Evolutionary conservation across 2,113 vertebrate species (phyloP).

Genomic region (Phocoena sinus): DNA sequence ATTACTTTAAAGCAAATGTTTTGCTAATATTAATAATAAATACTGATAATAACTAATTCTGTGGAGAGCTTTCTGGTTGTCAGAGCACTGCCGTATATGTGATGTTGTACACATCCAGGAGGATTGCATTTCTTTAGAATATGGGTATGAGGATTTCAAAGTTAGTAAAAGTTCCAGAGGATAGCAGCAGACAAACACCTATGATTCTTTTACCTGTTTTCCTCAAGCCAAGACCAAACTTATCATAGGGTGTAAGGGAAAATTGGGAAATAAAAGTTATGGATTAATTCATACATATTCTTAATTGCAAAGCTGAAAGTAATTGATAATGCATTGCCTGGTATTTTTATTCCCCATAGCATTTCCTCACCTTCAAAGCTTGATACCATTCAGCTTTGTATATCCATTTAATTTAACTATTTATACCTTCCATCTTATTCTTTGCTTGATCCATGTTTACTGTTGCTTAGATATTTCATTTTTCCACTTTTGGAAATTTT

Average conservation of each 20-base stretch:
- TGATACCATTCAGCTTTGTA: not conserved
- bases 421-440: not conserved
- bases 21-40: not conserved
- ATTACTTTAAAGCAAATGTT: not conserved
- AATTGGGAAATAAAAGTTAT: not conserved
- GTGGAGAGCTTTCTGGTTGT: not conserved
- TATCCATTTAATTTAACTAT: not conserved
- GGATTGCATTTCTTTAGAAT: not conserved
- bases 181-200: not conserved
- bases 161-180: not conserved
- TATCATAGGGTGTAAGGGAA: not conserved
- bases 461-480: not conserved
- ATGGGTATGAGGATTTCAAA: not conserved
- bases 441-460: not conserved
- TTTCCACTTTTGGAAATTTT: not conserved
- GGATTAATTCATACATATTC: not conserved
- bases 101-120: not conserved
- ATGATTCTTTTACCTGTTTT: not conserved
- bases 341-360: not conserved
- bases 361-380: not conserved
- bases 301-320: not conserved
- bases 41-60: not conserved
- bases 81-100: not conserved
- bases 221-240: not conserved
- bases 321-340: not conserved